Percentiles rank a stretch among this genome's conserved stretches.
These are phyloP conservation scores for Ophiodon elongatus DNA, from an alignment of 2,113 vertebrate species.

Conservation along the genomic window DNA sequence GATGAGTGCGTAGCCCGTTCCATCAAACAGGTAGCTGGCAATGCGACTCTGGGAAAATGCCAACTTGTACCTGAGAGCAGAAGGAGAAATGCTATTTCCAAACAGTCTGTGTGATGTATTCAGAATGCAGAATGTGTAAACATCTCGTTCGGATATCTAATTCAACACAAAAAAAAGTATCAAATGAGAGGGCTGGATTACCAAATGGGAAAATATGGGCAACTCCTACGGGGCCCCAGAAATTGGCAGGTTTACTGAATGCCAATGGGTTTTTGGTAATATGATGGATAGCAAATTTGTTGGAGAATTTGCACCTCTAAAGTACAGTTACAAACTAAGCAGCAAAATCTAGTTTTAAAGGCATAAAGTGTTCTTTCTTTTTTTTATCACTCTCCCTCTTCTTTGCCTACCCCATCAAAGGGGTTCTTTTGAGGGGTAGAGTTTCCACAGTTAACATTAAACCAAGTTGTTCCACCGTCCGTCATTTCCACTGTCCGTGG, in stretches of 20 bases:
- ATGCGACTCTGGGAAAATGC: slow-evolving; percentile 96
- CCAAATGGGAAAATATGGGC: not conserved
- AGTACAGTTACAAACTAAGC: not conserved
- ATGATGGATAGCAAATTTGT: not conserved
- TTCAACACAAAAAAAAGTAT: not conserved
- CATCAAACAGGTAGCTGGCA: slow-evolving; percentile 96
- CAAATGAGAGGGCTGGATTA: not conserved
- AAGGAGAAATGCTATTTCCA: not conserved
- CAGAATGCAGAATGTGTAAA: not conserved
- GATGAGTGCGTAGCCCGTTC: slow-evolving; percentile 92
- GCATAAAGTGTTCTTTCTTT: not conserved
- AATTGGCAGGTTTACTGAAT: not conserved
- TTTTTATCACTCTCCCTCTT: not conserved
- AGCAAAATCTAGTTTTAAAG: not conserved
- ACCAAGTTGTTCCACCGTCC: too few species aligned
- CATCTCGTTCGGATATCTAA: not conserved
- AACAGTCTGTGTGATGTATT: not conserved
- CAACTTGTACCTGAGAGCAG: slow-evolving; percentile 88
- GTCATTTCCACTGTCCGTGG: too few species aligned
- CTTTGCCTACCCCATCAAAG: not conserved
- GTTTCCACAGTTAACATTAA: too few species aligned
- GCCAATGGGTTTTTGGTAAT: not conserved
- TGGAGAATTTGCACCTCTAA: too few species aligned
- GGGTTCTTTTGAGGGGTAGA: too few species aligned
- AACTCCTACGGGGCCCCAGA: not conserved